Evolutionary conservation across 2,113 vertebrate species (phyloP).

Genomic region (Pluvialis apricaria): DNA sequence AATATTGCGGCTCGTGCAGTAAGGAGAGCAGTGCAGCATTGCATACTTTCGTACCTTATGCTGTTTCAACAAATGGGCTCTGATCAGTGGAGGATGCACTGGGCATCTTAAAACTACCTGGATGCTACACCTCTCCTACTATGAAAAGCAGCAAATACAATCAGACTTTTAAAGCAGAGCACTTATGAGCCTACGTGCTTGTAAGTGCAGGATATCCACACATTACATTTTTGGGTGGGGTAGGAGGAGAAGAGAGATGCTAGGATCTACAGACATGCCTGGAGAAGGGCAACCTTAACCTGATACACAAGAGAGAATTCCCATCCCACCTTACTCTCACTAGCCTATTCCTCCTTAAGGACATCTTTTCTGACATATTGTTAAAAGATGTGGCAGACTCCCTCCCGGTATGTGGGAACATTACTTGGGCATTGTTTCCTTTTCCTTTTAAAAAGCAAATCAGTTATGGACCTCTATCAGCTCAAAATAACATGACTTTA

Average conservation of each 20-base stretch:
- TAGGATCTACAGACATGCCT: not conserved
- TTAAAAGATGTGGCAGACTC: not conserved
- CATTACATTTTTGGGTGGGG: not conserved
- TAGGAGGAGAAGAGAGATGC: not conserved
- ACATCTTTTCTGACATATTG: not conserved
- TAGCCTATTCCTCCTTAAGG: not conserved
- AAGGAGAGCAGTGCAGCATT: not conserved
- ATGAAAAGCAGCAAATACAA: not conserved
- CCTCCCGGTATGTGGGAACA: not conserved
- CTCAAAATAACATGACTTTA: not conserved
- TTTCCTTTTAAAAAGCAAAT: not conserved
- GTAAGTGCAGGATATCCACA: not conserved
- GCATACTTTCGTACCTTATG: not conserved
- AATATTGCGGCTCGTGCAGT: not conserved
- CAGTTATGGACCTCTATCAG: not conserved
- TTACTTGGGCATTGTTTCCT: not conserved
- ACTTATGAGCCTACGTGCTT: rapidly evolving
- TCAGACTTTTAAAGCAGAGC: not conserved
- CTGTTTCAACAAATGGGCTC: not conserved
- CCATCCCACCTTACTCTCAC: not conserved
- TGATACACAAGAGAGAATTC: not conserved
- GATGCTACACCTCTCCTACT: not conserved
- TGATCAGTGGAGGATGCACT: not conserved
- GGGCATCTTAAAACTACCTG: not conserved
- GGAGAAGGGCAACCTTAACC: not conserved